Conservation (phyloP, 2,888 invertebrate genomes). For the Phlogophora meticulosa region DNA sequence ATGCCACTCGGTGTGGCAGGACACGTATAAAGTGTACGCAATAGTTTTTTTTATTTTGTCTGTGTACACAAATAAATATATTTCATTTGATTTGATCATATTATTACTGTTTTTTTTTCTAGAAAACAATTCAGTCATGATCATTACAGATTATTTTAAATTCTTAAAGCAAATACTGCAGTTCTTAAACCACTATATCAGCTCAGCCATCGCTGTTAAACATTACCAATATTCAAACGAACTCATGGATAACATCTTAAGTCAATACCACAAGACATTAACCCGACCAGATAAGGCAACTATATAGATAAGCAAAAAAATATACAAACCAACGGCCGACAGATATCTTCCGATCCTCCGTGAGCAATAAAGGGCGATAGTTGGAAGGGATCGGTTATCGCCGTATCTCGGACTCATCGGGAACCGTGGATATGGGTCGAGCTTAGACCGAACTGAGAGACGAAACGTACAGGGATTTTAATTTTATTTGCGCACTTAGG, state of each 20-base stretch:
- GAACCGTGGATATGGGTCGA: slow-evolving; percentile 54
- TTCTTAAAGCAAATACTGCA: too few species aligned
- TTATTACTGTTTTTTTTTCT: too few species aligned
- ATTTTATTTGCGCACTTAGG: neutral
- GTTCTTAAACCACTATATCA: too few species aligned
- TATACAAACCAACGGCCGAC: slow-evolving; percentile 22
- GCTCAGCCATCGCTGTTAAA: too few species aligned
- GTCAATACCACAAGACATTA: slow-evolving; percentile 1
- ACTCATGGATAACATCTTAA: slow-evolving; percentile 15
- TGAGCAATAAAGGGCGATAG: slow-evolving; percentile 48
- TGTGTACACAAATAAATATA: too few species aligned
- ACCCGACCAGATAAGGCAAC: slow-evolving; percentile 7
- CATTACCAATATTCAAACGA: too few species aligned
- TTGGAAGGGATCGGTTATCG: slow-evolving; percentile 55
- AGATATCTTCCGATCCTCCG: slow-evolving; percentile 46
- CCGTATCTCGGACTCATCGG: slow-evolving; percentile 41
- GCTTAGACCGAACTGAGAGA: slow-evolving; percentile 38
- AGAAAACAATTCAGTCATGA: too few species aligned
- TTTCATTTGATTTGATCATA: too few species aligned
- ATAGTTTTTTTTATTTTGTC: too few species aligned
- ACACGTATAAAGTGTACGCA: too few species aligned
- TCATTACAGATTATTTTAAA: too few species aligned
- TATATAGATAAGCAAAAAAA: slow-evolving; percentile 45
- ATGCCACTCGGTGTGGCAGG: too few species aligned
- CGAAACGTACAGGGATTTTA: slow-evolving; percentile 5